Base-by-base conservation (phyloP, 2,113 vertebrate genomes). In the Anthoscopus minutus region DNA sequence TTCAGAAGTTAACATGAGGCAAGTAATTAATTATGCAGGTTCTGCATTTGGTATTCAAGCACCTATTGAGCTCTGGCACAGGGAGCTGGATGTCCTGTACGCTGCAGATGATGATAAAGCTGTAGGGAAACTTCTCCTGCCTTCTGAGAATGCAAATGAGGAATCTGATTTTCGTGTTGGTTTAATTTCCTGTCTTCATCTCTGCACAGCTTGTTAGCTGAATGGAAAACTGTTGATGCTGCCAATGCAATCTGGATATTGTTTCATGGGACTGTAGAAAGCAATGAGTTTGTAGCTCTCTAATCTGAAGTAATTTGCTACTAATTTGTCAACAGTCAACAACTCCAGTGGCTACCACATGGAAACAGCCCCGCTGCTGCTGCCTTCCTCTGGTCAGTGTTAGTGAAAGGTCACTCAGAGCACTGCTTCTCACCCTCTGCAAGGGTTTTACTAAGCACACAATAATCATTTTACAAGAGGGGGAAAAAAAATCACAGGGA, bases 301-400 rank as follows among this genome's bases (percentile, higher is more conserved):
- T 81, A 77, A 96, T 93, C 94, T 13, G 11, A 3, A 2, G 20
- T 73, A 94, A 94, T 96, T 97, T 95, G 85, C 60, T 73, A 78
- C 54, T 95, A 91, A 94, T 95, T 92, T 94, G 89, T 79, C 87
- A 80, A 85, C 81, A 88, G 62, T 50, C 94, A 89, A 91, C 87
- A 95, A 13, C 71, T 88, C 54, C 64, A 27, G 56, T 12, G 58
- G 53, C 58, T 50, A 22, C 85, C 0, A 2, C 61, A 48, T 25
- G 24, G 20, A 31, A 70, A 27, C 31, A 72, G 54, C 61, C 40
- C 5, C 0, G 0, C 6, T 66, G 38, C 38, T 2, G 0, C 77
- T 50, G 56, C 73, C 10, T 30, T 27, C 44, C 69, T 70, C 44
- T 27, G 53, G 5, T 2, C 2, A 0, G 17, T 16, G 37, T 4